Percentiles rank a stretch among this genome's conserved stretches.
phyloP scores from a whole-genome alignment of 53 echinoderm and acorn worm genomes.

The Astropecten irregularis region DNA sequence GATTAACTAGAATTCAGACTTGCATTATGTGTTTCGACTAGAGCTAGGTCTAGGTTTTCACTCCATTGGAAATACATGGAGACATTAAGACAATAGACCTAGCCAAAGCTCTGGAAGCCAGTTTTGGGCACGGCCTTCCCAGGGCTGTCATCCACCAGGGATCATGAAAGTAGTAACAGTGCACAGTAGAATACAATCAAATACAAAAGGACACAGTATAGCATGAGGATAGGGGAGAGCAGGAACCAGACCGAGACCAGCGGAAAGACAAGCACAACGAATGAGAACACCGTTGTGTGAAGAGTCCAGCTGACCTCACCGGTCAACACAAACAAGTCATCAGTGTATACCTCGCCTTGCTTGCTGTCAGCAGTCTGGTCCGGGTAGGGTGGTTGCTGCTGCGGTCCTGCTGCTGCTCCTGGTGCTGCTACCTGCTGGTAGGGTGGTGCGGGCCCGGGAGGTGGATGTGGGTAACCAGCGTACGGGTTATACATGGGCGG shows the following conservation, averaged over 20 bases:
- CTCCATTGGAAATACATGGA: no score
- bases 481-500: background rate
- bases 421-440: background rate
- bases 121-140: no score
- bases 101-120: no score
- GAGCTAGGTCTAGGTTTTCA: no score
- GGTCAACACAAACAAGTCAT: background rate
- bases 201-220: slow-evolving; percentile 32
- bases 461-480: slow-evolving; percentile 8
- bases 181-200: slow-evolving; percentile 45
- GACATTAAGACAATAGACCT: no score
- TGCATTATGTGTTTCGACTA: no score
- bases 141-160: background rate
- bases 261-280: slow-evolving; percentile 31
- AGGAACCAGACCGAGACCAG: slow-evolving; percentile 37
- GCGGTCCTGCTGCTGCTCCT: background rate
- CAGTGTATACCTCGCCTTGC: background rate
- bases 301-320: slow-evolving; percentile 10
- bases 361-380: background rate
- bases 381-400: background rate
- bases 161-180: slow-evolving; percentile 17
- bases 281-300: slow-evolving; percentile 39
- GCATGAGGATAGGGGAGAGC: slow-evolving; percentile 27
- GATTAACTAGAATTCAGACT: no score
- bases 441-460: slow-evolving; percentile 9